A percentile compares a stretch with the other conserved stretches of the same genome.
Conservation (phyloP, 2,888 invertebrate species). For the Chrysolina oricalcia region DNA sequence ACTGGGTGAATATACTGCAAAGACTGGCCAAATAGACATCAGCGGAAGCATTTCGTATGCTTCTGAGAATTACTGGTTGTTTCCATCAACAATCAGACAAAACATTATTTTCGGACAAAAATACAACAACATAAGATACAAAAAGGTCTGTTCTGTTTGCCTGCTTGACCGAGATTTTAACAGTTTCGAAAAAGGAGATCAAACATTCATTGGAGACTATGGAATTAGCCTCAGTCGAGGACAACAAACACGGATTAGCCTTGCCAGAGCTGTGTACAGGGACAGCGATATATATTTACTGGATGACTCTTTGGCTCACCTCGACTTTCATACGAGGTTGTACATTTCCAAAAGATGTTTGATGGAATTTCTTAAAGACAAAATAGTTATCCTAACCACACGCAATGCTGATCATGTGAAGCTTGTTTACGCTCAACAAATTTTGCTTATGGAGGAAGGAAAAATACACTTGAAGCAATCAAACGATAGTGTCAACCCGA, state of each 20-base stretch:
- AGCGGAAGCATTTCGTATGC: conserved; percentile 62
- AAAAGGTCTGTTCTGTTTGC: conserved; percentile 69
- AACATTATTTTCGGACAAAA: conserved; percentile 68
- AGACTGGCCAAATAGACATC: conserved; percentile 53
- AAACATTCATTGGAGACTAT: conserved; percentile 77
- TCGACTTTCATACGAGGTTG: conserved; percentile 60
- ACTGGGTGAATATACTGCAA: conserved; percentile 57
- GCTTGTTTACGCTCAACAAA: conserved; percentile 53
- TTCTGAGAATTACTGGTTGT: conserved; percentile 65
- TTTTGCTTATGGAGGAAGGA: conserved; percentile 58
- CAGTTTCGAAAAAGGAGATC: conserved; percentile 64
- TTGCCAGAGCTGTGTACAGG: conserved; percentile 64
- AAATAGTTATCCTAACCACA: conserved; percentile 62
- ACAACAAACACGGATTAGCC: conserved; percentile 67
- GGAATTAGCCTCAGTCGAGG: conserved; percentile 79
- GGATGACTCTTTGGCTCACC: conserved; percentile 62
- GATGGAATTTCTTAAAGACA: conserved; percentile 60
- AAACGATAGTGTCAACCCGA: conserved; percentile 52
- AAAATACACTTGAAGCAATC: conserved; percentile 54
- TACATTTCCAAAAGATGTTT: conserved; percentile 62
- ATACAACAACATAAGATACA: conserved; percentile 65
- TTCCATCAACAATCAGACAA: conserved; percentile 63
- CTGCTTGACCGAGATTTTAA: conserved; percentile 74
- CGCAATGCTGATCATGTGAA: conserved; percentile 62
- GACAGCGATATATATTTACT: conserved; percentile 63